phyloP scores from a whole-genome alignment of 2,113 vertebrate species.

The Macrotus californicus region DNA sequence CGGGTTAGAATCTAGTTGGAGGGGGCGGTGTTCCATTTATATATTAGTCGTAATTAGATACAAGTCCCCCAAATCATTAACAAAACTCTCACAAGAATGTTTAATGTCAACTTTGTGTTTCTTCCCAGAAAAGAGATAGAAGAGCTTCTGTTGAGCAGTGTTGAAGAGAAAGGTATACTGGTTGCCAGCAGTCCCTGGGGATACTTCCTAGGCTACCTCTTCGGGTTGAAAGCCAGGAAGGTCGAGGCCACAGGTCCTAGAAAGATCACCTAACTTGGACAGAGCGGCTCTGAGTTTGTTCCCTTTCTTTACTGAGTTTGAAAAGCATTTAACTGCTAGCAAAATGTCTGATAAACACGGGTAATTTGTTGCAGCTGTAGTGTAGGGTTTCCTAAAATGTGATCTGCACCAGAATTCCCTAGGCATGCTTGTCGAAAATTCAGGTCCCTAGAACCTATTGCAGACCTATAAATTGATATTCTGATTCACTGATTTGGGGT shows the following conservation, averaged over 20 bases:
- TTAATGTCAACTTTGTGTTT: background rate
- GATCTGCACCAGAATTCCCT: background rate
- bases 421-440: background rate
- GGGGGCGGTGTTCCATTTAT: background rate
- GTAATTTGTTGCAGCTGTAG: background rate
- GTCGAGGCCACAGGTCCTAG: background rate
- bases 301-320: background rate
- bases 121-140: background rate
- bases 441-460: background rate
- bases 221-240: background rate
- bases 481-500: background rate
- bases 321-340: background rate
- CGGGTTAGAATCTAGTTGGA: background rate
- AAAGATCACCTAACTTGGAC: background rate
- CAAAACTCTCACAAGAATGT: background rate
- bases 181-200: fast-evolving
- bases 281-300: background rate
- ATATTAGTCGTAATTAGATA: background rate
- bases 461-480: constrained; percentile 19
- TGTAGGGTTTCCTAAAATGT: background rate
- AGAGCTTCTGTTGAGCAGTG: background rate
- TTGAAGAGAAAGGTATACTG: background rate
- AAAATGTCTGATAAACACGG: background rate
- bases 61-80: background rate
- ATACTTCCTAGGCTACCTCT: background rate